phyloP scores from a whole-genome alignment of 2,888 invertebrate species.

The Chrysomela aeneicollis region DNA sequence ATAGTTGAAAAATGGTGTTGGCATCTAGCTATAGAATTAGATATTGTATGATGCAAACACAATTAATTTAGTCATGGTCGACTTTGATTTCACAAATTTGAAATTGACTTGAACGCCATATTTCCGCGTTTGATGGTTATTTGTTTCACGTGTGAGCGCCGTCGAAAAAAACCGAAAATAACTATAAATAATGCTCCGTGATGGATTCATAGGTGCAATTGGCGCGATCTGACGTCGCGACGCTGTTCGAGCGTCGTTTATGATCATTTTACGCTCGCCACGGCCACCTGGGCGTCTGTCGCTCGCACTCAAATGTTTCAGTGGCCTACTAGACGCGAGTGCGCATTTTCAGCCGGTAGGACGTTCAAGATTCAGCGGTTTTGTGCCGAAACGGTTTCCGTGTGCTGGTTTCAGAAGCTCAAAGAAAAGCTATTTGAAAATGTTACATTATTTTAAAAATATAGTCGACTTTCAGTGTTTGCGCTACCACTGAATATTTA shows the following conservation, averaged over 20 bases:
- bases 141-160: background rate
- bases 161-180: background rate
- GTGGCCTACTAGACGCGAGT: conserved; percentile 19
- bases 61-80: no score
- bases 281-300: conserved; percentile 49
- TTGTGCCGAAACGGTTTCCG: background rate
- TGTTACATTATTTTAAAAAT: background rate
- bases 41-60: no score
- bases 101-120: no score
- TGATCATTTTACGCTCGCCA: conserved; percentile 49
- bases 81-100: no score
- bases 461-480: background rate
- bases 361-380: background rate
- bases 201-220: conserved; percentile 43
- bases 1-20: no score
- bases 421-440: no score
- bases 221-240: conserved; percentile 51
- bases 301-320: conserved; percentile 15
- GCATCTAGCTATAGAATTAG: no score
- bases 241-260: conserved; percentile 46
- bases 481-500: no score
- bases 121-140: background rate
- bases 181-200: conserved; percentile 26
- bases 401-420: background rate
- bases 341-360: conserved; percentile 6